A percentile compares a stretch with the other conserved stretches of the same genome.
Conservation (phyloP, 2,888 invertebrate species). For the Cheilosia pagana region DNA sequence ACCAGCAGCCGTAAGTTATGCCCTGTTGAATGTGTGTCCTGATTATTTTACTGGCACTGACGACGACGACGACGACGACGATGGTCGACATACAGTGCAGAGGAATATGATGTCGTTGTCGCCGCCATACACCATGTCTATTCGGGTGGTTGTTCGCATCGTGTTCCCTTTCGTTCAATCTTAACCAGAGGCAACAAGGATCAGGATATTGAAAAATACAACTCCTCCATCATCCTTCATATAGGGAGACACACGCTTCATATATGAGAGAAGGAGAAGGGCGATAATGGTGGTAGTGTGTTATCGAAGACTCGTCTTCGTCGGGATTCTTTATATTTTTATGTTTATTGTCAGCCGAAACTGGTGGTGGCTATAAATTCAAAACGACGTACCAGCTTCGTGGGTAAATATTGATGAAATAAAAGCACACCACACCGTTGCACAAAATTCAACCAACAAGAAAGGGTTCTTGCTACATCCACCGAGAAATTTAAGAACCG, state of each 20-base stretch:
- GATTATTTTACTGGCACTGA: constrained; percentile 31
- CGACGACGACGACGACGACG: background rate
- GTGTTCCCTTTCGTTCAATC: constrained; percentile 45
- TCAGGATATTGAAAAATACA: constrained; percentile 65
- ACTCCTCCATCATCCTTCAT: constrained; percentile 13
- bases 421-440: constrained; percentile 51
- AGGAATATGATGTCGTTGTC: constrained; percentile 6
- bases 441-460: background rate
- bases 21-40: constrained; percentile 66
- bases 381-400: constrained; percentile 58
- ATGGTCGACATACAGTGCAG: background rate
- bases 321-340: constrained; percentile 6
- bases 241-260: background rate
- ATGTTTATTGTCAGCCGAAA: constrained; percentile 49
- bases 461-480: constrained; percentile 24
- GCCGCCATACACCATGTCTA: background rate
- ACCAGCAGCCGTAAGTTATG: constrained; percentile 40
- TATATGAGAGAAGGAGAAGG: background rate
- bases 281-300: constrained; percentile 44
- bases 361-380: constrained; percentile 44
- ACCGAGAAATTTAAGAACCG: constrained; percentile 52
- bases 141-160: constrained; percentile 9
- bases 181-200: constrained; percentile 49
- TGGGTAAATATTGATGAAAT: constrained; percentile 71
- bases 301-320: constrained; percentile 30